A percentile compares a stretch with the other conserved stretches of the same genome.
phyloP scores from a whole-genome alignment of 2,797 vertebrate species.

The Chelon labrosus region DNA sequence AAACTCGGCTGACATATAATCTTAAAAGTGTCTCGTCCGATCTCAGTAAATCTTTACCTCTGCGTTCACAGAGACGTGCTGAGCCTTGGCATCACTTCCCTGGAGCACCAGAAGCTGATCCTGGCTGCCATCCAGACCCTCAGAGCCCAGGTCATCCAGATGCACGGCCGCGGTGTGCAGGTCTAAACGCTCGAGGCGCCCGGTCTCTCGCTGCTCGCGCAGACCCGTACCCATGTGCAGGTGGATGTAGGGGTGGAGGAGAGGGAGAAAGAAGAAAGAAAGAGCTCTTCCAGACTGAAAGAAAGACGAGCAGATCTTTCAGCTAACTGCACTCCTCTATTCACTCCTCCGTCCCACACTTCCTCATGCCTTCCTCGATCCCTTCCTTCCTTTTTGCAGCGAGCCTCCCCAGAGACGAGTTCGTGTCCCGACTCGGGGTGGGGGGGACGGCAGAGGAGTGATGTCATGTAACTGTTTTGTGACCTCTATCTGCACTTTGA shows the following conservation, averaged over 20 bases:
- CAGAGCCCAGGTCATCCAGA: constrained; percentile 92
- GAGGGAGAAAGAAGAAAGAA: constrained; percentile 20
- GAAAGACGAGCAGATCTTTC: constrained; percentile 48
- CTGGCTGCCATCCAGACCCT: constrained; percentile 92
- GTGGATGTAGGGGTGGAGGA: constrained; percentile 34
- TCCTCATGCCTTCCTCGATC: constrained; percentile 66
- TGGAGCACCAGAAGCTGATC: constrained; percentile 92
- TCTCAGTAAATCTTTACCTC: neutral
- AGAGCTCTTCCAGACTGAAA: constrained; percentile 51
- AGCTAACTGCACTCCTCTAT: constrained; percentile 42
- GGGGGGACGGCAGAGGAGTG: constrained; percentile 43
- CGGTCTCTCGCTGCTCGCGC: constrained; percentile 21
- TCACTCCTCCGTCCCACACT: constrained; percentile 47
- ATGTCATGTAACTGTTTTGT: constrained; percentile 59
- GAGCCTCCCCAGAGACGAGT: constrained; percentile 22
- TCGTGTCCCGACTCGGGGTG: neutral
- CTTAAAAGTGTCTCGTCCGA: neutral
- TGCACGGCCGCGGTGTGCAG: constrained; percentile 94
- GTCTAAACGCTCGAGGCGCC: constrained; percentile 81
- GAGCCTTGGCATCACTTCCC: constrained; percentile 91
- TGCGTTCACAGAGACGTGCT: constrained; percentile 89
- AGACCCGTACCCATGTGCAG: constrained; percentile 30
- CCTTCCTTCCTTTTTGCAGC: constrained; percentile 42
- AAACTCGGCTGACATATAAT: neutral
- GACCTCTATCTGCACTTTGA: constrained; percentile 67